These are phyloP conservation scores for Arbacia lixula DNA, from an alignment of 53 echinoderm and acorn worm species.

Conservation along the genomic window DNA sequence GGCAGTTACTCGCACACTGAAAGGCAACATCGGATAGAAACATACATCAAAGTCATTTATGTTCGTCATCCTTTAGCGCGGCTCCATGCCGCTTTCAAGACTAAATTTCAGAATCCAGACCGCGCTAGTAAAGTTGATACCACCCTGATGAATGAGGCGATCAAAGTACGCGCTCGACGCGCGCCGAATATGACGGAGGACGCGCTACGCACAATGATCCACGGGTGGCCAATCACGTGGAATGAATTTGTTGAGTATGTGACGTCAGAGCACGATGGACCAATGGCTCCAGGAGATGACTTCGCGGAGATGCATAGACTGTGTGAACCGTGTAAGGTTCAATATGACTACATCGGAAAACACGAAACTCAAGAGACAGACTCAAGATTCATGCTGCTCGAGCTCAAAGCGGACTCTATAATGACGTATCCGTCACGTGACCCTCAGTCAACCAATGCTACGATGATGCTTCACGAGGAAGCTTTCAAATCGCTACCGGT, in stretches of 20 bases:
- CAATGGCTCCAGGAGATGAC: neutral
- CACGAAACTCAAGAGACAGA: neutral
- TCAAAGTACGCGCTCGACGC: neutral
- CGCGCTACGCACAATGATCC: too few relatives aligned
- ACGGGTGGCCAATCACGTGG: conserved; percentile 1
- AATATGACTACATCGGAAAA: neutral
- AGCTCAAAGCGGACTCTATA: neutral
- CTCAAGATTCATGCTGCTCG: neutral
- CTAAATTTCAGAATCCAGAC: neutral
- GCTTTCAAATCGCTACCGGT: too few relatives aligned
- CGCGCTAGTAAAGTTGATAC: too few relatives aligned
- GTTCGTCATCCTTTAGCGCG: neutral
- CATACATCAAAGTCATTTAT: neutral
- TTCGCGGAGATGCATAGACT: neutral
- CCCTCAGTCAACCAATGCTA: conserved; percentile 1
- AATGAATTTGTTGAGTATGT: neutral
- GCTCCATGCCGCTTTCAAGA: neutral
- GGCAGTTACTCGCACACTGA: neutral
- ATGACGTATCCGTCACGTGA: conserved; percentile 22
- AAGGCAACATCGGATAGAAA: neutral
- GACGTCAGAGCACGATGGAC: neutral
- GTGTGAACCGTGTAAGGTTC: neutral
- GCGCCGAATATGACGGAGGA: too few relatives aligned
- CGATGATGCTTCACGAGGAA: too few relatives aligned
- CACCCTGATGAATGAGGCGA: too few relatives aligned